Percentiles rank a stretch among this genome's conserved stretches.
Conservation (phyloP, 2,797 vertebrate genomes). For the Rhabdophis nuchalis region DNA sequence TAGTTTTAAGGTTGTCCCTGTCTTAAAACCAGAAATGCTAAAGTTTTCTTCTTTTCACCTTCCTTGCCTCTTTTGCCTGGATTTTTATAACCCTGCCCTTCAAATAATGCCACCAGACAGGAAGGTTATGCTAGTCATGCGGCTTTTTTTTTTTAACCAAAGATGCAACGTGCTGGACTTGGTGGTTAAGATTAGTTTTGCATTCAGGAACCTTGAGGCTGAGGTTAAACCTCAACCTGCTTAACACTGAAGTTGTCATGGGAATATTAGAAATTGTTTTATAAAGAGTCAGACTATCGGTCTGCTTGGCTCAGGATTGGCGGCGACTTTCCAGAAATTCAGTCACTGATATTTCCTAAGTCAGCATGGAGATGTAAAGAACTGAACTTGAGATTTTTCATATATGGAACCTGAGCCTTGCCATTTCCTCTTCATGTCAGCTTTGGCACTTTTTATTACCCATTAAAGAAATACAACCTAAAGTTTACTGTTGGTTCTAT, state of each 20-base stretch:
- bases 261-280: not conserved
- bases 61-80: not conserved
- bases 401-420: not conserved
- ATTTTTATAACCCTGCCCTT: not conserved
- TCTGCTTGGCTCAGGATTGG: not conserved
- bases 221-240: not conserved
- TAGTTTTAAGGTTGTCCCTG: not conserved
- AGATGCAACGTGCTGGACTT: not conserved
- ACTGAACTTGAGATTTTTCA: not conserved
- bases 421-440: not conserved
- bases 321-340: not conserved
- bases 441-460: not conserved
- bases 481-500: not conserved
- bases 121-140: not conserved
- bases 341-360: not conserved
- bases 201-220: not conserved
- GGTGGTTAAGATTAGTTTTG: not conserved
- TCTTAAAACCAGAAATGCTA: not conserved
- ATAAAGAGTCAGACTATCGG: not conserved
- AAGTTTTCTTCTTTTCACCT: not conserved
- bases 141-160: no score
- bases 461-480: not conserved
- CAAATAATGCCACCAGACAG: not conserved
- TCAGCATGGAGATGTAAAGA: not conserved
- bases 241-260: not conserved